phyloP scores from a whole-genome alignment of 2,113 vertebrate species.

The Misgurnus anguillicaudatus region DNA sequence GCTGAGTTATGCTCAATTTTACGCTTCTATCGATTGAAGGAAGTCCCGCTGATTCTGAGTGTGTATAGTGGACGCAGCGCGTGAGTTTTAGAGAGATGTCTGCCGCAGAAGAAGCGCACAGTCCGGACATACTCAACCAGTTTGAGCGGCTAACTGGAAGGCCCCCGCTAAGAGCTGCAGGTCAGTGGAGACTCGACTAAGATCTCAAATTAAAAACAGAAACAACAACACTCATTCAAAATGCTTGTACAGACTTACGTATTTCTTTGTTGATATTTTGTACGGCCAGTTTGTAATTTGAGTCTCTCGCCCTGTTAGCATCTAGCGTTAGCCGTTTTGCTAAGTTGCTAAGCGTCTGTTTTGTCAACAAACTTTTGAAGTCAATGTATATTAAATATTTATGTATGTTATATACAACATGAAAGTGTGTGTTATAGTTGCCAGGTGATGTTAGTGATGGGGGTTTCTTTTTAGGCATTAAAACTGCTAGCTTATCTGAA shows the following conservation, averaged over 20 bases:
- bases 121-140: conserved; percentile 71
- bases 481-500: not conserved
- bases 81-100: conserved; percentile 67
- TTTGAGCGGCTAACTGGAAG: conserved; percentile 87
- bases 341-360: not conserved
- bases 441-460: not conserved
- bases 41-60: conserved; percentile 50
- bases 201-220: not conserved
- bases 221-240: not conserved
- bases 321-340: conserved; percentile 10
- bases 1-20: conserved; percentile 53
- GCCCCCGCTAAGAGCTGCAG: conserved; percentile 77
- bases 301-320: conserved; percentile 3
- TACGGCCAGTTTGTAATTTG: not conserved
- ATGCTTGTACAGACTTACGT: not conserved
- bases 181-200: conserved; percentile 73
- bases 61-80: conserved; percentile 46
- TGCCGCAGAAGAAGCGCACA: conserved; percentile 60
- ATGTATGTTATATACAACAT: not conserved
- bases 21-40: conserved; percentile 53
- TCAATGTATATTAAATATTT: not conserved
- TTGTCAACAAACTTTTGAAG: not conserved
- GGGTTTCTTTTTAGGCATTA: not conserved
- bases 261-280: not conserved
- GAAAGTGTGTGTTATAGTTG: not conserved